phyloP scores from a whole-genome alignment of 2,113 vertebrate species.

The Empidonax alnorum region DNA sequence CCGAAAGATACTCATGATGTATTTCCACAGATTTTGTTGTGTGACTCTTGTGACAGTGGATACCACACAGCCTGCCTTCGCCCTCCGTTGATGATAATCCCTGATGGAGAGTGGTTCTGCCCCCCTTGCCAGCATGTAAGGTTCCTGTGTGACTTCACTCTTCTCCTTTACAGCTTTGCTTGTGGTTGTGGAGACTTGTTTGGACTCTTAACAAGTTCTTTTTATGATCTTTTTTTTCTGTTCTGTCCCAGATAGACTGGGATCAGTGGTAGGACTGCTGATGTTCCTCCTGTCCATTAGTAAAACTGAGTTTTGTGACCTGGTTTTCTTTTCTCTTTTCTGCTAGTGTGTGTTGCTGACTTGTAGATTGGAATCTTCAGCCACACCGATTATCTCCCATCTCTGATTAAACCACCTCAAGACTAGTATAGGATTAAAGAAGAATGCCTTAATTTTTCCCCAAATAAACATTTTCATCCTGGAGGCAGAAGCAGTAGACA shows the following conservation, averaged over 20 bases:
- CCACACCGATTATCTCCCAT: neutral
- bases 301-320: neutral
- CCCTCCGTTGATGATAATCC: slow-evolving; percentile 95
- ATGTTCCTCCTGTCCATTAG: neutral
- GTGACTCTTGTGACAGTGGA: slow-evolving; percentile 93
- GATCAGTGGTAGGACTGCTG: neutral
- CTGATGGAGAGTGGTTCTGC: slow-evolving; percentile 98
- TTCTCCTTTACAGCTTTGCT: neutral
- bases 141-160: neutral
- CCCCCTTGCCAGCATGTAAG: slow-evolving; percentile 95
- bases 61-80: slow-evolving; percentile 97
- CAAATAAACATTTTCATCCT: neutral
- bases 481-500: neutral
- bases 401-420: neutral
- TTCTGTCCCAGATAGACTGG: neutral
- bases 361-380: neutral
- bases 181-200: neutral
- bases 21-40: slow-evolving; percentile 87
- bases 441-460: neutral
- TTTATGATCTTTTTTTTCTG: neutral
- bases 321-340: neutral
- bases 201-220: neutral
- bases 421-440: neutral
- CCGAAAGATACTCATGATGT: neutral
- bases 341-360: neutral